Evolutionary conservation across 2,888 invertebrate species (phyloP).

Genomic region (Beris chalybata): DNA sequence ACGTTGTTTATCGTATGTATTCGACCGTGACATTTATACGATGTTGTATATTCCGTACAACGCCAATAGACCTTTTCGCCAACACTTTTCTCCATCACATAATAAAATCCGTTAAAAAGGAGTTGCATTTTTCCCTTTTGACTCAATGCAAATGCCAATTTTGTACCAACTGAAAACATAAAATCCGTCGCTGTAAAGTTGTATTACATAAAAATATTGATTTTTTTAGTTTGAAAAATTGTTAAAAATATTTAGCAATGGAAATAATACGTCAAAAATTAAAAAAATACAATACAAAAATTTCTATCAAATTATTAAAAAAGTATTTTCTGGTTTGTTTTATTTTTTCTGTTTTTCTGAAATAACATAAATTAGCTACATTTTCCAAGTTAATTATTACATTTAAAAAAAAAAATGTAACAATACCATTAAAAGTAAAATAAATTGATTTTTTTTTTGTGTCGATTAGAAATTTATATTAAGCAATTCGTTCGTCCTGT

Average conservation of each 20-base stretch:
- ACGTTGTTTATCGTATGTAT: conserved; percentile 48
- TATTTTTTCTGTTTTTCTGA: neutral
- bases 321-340: neutral
- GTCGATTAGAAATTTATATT: neutral
- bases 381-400: neutral
- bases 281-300: too few species aligned
- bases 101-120: conserved; percentile 48
- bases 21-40: conserved; percentile 50
- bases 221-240: too few species aligned
- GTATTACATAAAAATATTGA: too few species aligned
- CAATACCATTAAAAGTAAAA: neutral
- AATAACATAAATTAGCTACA: conserved; percentile 1
- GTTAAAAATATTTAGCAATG: too few species aligned
- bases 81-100: conserved; percentile 52
- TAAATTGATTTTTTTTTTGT: neutral
- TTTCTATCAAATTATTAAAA: too few species aligned
- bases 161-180: too few species aligned
- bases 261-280: too few species aligned
- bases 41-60: conserved; percentile 54
- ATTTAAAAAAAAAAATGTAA: neutral
- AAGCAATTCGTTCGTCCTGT: conserved; percentile 40
- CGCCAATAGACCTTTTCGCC: conserved; percentile 54
- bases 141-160: conserved; percentile 39
- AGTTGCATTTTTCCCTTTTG: conserved; percentile 53
- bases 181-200: too few species aligned